Conservation (phyloP, 2,797 vertebrate genomes). For the Oreochromis mossambicus region DNA sequence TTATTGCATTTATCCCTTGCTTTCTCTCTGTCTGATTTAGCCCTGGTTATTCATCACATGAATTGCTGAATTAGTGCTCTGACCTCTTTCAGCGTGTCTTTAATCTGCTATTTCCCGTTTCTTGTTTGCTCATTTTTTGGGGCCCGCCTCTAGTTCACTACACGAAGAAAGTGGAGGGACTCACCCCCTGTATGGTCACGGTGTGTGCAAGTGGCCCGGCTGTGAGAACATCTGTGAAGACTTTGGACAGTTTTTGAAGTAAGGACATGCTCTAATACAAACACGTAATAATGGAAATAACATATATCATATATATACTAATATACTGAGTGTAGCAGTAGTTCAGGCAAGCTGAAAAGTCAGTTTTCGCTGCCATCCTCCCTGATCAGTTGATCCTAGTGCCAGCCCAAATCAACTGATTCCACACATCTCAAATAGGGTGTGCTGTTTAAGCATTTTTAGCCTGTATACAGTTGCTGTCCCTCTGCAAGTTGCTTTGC, state of each 20-base stretch:
- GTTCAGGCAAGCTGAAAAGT: background rate
- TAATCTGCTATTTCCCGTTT: background rate
- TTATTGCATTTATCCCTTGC: background rate
- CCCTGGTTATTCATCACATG: constrained; percentile 70
- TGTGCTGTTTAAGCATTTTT: background rate
- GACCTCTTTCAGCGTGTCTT: background rate
- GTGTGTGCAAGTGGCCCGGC: constrained; percentile 99
- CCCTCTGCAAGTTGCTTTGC: background rate
- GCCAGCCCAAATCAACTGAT: background rate
- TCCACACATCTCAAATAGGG: background rate
- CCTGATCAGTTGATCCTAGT: background rate
- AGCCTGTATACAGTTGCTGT: background rate
- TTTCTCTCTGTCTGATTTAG: constrained; percentile 20
- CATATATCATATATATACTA: background rate
- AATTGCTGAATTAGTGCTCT: constrained; percentile 54
- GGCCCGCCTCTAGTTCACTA: constrained; percentile 83
- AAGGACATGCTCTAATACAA: constrained; percentile 56
- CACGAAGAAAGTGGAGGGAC: constrained; percentile 94
- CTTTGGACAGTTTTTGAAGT: constrained; percentile 99
- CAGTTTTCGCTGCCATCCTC: background rate
- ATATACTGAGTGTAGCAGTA: background rate
- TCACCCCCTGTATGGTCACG: constrained; percentile 97
- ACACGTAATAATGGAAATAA: background rate
- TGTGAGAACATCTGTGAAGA: constrained; percentile 99
- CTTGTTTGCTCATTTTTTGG: background rate